Evolutionary conservation across 2,797 vertebrate genomes (phyloP).

Genomic region (Manis pentadactyla): DNA sequence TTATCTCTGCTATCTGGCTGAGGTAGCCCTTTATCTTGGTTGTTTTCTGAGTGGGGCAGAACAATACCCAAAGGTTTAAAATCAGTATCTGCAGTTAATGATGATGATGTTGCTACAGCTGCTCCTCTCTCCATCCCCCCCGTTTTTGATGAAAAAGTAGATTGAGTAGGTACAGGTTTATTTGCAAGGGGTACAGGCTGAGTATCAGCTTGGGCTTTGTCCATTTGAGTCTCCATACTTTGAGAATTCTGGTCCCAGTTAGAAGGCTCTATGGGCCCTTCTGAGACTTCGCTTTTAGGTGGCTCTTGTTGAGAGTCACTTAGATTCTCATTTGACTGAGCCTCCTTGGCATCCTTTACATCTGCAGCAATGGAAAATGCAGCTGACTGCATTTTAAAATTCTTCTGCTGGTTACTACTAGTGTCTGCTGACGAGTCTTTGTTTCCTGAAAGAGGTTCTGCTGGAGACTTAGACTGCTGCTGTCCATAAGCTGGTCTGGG

Average conservation of each 20-base stretch:
- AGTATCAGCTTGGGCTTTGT: slow-evolving; percentile 84
- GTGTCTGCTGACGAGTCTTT: slow-evolving; percentile 86
- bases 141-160: slow-evolving; percentile 79
- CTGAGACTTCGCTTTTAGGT: slow-evolving; percentile 84
- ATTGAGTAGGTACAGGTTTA: slow-evolving; percentile 83
- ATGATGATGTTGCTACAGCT: slow-evolving; percentile 67
- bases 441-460: slow-evolving; percentile 85
- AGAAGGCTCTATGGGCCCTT: slow-evolving; percentile 85
- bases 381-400: slow-evolving; percentile 82
- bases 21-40: slow-evolving; percentile 79
- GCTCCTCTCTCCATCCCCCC: slow-evolving; percentile 75
- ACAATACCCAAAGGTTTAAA: slow-evolving; percentile 87
- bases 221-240: slow-evolving; percentile 84
- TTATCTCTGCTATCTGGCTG: slow-evolving; percentile 83
- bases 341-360: slow-evolving; percentile 76
- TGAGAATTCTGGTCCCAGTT: slow-evolving; percentile 87
- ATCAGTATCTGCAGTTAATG: slow-evolving; percentile 83
- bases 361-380: slow-evolving; percentile 79
- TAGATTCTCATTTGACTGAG: slow-evolving; percentile 83
- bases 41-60: slow-evolving; percentile 85
- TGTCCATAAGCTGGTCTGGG: slow-evolving; percentile 85
- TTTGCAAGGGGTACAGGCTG: slow-evolving; percentile 80
- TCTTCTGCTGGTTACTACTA: slow-evolving; percentile 82
- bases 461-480: slow-evolving; percentile 82
- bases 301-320: slow-evolving; percentile 84